Conservation (phyloP, 2,888 invertebrate genomes). For the Elmis aenea region DNA sequence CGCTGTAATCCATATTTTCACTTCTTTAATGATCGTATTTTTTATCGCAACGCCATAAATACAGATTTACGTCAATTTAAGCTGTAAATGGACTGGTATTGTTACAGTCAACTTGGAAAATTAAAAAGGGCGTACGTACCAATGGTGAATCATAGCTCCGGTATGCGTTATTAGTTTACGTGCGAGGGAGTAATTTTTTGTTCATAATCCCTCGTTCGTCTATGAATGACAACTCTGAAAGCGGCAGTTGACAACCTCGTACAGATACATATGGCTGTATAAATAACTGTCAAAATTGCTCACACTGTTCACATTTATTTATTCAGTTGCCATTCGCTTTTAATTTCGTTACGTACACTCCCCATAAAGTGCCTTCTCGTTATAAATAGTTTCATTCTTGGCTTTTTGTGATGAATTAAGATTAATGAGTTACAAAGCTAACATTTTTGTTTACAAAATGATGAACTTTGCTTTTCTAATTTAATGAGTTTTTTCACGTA, state of each 20-base stretch:
- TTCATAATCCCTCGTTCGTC: no score
- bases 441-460: conserved; percentile 24
- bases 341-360: conserved; percentile 15
- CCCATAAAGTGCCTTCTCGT: conserved; percentile 2
- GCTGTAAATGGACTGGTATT: no score
- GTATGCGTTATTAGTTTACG: no score
- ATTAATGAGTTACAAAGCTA: conserved; percentile 22
- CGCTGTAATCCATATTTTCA: no score
- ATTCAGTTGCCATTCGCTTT: conserved; percentile 27
- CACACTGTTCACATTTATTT: conserved; percentile 28
- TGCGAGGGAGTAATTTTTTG: no score
- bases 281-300: conserved; percentile 29
- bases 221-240: conserved; percentile 6
- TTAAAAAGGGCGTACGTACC: no score
- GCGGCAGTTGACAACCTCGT: conserved; percentile 19
- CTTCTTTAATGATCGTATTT: no score
- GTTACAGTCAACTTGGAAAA: no score
- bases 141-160: no score
- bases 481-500: conserved; percentile 10
- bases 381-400: conserved; percentile 19
- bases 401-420: conserved; percentile 23
- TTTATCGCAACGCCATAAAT: no score
- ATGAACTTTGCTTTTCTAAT: conserved; percentile 16
- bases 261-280: conserved; percentile 21
- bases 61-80: no score